Conservation (phyloP, 2,113 vertebrate genomes). For the Oryzias celebensis region DNA sequence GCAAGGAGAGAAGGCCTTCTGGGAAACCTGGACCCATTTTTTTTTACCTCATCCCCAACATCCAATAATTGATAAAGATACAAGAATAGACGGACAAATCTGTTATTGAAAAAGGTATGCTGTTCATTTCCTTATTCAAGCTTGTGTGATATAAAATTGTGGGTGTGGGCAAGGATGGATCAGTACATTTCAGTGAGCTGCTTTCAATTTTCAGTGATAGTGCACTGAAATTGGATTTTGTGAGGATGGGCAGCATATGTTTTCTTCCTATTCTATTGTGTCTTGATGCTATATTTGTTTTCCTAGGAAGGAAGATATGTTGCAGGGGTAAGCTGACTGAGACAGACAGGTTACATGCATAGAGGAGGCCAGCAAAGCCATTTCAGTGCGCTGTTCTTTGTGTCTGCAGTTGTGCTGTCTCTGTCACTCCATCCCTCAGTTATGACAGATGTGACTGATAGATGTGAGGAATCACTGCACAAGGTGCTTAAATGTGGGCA, state of each 20-base stretch:
- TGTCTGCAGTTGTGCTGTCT: constrained; percentile 50
- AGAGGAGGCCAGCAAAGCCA: constrained; percentile 67
- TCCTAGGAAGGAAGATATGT: constrained; percentile 41
- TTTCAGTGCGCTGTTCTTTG: constrained; percentile 41
- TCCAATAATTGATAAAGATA: constrained; percentile 72
- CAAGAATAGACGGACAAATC: constrained; percentile 81
- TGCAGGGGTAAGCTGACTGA: constrained; percentile 51
- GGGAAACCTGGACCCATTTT: constrained; percentile 94
- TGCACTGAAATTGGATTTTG: constrained; percentile 36
- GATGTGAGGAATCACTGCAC: constrained; percentile 20
- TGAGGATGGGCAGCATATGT: constrained; percentile 39
- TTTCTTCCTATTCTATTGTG: constrained; percentile 24
- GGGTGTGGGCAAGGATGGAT: constrained; percentile 51
- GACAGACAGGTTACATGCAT: constrained; percentile 46
- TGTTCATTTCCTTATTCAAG: constrained; percentile 75
- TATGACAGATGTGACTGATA: constrained; percentile 29
- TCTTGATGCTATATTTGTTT: constrained; percentile 42
- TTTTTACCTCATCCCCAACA: constrained; percentile 85
- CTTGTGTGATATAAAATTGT: constrained; percentile 57
- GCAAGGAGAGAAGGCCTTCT: constrained; percentile 89
- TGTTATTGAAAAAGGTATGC: constrained; percentile 83
- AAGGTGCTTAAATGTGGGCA: constrained; percentile 26
- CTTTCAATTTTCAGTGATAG: constrained; percentile 39
- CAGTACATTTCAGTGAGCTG: constrained; percentile 36
- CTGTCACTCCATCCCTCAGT: constrained; percentile 44